Percentiles rank a stretch among this genome's conserved stretches.
These are phyloP conservation scores for Drosophila tripunctata DNA, from an alignment of 2,888 invertebrate genomes.

Conservation along the genomic window DNA sequence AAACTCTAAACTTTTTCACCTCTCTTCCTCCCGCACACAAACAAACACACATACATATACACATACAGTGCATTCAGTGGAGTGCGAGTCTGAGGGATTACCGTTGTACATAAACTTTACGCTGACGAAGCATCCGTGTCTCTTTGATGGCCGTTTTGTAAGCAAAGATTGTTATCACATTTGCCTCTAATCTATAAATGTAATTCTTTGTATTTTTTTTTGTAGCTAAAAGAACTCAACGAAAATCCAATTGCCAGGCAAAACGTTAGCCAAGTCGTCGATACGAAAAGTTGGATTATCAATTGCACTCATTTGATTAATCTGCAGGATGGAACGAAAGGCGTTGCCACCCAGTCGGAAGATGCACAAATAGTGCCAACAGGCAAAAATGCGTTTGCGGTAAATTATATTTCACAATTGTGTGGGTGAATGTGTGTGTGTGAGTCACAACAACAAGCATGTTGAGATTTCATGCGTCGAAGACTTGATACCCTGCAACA, in stretches of 20 bases:
- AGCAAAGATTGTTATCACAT: constrained; percentile 13
- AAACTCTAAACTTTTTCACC: constrained; percentile 32
- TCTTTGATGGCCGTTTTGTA: constrained; percentile 84
- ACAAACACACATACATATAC: neutral
- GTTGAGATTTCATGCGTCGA: neutral
- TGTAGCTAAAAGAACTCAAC: constrained; percentile 50
- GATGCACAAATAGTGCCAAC: constrained; percentile 44
- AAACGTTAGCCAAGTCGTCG: constrained; percentile 53
- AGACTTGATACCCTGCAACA: neutral
- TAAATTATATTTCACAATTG: constrained; percentile 40
- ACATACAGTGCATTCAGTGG: constrained; percentile 47
- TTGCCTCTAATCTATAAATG: too few species aligned
- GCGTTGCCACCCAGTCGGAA: constrained; percentile 16
- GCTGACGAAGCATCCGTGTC: constrained; percentile 86
- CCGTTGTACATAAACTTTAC: constrained; percentile 85
- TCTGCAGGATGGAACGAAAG: constrained; percentile 18
- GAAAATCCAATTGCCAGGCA: constrained; percentile 31
- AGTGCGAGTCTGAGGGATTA: constrained; percentile 84
- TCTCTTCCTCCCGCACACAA: neutral
- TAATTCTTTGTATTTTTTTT: constrained; percentile 9
- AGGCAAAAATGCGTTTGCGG: constrained; percentile 72
- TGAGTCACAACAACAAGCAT: neutral
- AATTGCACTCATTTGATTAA: constrained; percentile 56
- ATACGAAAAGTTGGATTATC: constrained; percentile 32
- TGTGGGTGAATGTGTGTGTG: neutral